Percentiles rank a stretch among this genome's conserved stretches.
Conservation (phyloP, 2,888 invertebrate genomes). For the Scaptomyza reducta region DNA sequence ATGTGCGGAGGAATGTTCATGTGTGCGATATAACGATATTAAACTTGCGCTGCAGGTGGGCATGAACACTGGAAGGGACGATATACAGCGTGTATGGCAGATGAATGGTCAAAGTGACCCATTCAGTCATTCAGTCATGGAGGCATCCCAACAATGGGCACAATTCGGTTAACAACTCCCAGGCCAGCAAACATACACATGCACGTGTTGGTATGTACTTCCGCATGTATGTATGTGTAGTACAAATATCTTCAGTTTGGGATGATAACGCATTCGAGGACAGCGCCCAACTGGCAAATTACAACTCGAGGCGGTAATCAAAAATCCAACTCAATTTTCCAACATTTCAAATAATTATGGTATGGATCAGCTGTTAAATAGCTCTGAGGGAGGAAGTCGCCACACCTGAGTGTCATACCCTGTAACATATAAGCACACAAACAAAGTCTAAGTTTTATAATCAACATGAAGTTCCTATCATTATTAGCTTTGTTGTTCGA, state of each 20-base stretch:
- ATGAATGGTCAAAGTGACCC: constrained; percentile 1
- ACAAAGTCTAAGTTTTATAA: no score
- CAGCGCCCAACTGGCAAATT: background rate
- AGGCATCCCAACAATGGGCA: constrained; percentile 5
- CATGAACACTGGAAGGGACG: background rate
- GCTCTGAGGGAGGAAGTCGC: background rate
- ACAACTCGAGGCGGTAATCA: background rate
- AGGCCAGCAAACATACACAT: background rate
- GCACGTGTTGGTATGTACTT: no score
- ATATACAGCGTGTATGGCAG: background rate
- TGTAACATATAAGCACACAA: no score
- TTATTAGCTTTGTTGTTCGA: no score
- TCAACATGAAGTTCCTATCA: no score
- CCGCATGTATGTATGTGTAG: background rate
- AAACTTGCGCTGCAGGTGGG: background rate
- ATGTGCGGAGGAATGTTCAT: background rate
- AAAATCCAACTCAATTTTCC: background rate
- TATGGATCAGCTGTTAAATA: background rate
- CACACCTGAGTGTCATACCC: background rate
- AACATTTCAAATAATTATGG: background rate
- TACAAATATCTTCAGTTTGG: background rate
- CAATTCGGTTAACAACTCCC: background rate
- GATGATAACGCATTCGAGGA: background rate
- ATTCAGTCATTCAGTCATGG: constrained; percentile 7
- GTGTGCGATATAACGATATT: background rate